Evolutionary conservation across 2,888 invertebrate genomes (phyloP), one percentile per base, ranked within the genome.

Genomic region (Sesia bembeciformis): DNA sequence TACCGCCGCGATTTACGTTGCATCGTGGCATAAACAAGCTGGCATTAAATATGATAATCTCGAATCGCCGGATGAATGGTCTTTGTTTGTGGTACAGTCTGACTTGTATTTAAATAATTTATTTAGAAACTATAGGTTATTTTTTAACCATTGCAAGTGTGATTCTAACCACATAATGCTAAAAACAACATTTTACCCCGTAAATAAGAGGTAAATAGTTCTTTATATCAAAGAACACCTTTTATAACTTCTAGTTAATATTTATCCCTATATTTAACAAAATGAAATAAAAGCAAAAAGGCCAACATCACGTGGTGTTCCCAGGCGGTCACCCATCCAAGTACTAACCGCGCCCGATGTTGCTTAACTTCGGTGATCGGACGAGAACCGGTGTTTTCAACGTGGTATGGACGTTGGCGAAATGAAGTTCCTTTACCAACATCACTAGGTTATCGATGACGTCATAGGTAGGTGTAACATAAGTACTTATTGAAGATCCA

Each of bases 21-120:
- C 74, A 70, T 65, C 68, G 65, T 65, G 63, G 70, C 71, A 70
- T 72, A 70, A 74, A 72, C 69, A 71, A 68, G 60, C 60, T 62
- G 62, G 67, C 72, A 78, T 79, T 77, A 76, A 79, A 74, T 76
- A 79, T 75, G 78, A 77, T 79, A 78, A 80, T 78, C 74, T 73
- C 66, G 67, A 65, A 72, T 73, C 76, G 66, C 65, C 62, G 67
- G 67, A 69, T 76, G 72, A 78, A 76, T 73, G 70, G 70, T 66
- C 76, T 75, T 79, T 79, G 80, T 80, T 69, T 66, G 66, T 57
- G 46, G 4, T 46, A 46, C 46, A 46, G 7, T 46, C 23, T 23
- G 23, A 23, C 23, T 23, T 23, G 23, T 23, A 23, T 23, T 23
- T 23, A 23, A 23, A 23, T 23, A 23, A 23, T 23, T 23, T 23